Base-by-base conservation (phyloP, 2,888 invertebrate genomes). In the Ichneumoninae sp. region DNA sequence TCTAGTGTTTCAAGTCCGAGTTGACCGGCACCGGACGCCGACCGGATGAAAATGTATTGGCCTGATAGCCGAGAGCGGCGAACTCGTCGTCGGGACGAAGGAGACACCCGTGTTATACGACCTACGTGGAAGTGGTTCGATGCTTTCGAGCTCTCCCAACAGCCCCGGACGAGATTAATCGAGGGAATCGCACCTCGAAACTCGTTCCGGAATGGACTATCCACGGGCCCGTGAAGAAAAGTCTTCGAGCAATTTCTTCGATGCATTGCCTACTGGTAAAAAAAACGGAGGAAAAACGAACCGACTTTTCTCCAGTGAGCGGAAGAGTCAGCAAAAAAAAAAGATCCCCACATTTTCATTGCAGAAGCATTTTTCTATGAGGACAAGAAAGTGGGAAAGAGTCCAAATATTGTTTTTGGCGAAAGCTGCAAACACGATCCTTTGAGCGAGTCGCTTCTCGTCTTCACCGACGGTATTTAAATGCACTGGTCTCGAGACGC, bases 1-100 rank as follows among this genome's bases (percentile, higher is more conserved):
- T 92, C 92, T 92, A 92, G 90, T 90, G 91, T 92, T 92, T 92
- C 92, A 91, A 89, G 89, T 69, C 54, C 19, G 26, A 60, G 81
- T 44, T 88, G 88, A 68, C 73, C 22, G 2, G 65, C 10, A 26
- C 47, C 75, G 65, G 65, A 52, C 30, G 33, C 30, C 22, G 33
- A 22, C 19, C 87, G 80, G 88, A 68, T 86, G 88, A 88, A 87
- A 89, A 87, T 90, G 87, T 88, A 88, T 89, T 87, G 87, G 87
- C 87, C 87, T 19, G 33, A 50, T 30, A 50, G 75, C 50, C 33
- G 22, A 19, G 50, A 70, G 16, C 50, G 7, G 50, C n/a, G 47
- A 26, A 50, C 26, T 26, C 66, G 40, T 33, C 7, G 40, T 52
- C 3, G 7, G 36, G 36, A 22, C 76, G 26, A 65, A 63, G 63